Evolutionary conservation across 2,797 vertebrate species (phyloP).

Genomic region (Gouania willdenowi): DNA sequence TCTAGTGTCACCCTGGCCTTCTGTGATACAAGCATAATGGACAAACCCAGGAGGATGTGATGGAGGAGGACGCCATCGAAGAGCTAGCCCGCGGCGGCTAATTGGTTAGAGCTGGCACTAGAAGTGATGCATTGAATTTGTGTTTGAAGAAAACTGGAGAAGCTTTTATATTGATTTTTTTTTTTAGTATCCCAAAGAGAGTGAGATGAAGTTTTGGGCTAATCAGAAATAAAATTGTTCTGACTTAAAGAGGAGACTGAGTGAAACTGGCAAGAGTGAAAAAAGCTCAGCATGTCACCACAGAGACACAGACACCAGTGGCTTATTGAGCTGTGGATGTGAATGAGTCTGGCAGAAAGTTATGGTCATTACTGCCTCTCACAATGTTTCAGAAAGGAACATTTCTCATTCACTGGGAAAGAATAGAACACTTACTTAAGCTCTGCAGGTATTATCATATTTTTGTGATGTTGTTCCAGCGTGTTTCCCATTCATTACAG

Average conservation of each 20-base stretch:
- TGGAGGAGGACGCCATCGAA: too few relatives aligned
- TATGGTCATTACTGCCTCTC: constrained; percentile 61
- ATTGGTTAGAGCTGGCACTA: too few relatives aligned
- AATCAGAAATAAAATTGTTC: background rate
- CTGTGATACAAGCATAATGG: too few relatives aligned
- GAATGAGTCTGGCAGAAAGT: constrained; percentile 51
- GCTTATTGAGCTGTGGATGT: constrained; percentile 50
- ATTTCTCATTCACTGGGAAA: constrained; percentile 26
- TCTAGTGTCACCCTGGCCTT: too few relatives aligned
- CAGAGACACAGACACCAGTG: constrained; percentile 21
- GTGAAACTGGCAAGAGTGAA: background rate
- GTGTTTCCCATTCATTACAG: constrained; percentile 37
- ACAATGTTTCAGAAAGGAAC: constrained; percentile 47
- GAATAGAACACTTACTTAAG: constrained; percentile 30
- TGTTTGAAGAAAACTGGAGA: too few relatives aligned
- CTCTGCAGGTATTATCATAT: constrained; percentile 36
- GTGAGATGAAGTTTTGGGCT: background rate
- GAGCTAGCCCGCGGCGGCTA: too few relatives aligned
- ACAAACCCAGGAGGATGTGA: too few relatives aligned
- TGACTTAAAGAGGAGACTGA: constrained; percentile 1
- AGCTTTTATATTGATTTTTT: too few relatives aligned
- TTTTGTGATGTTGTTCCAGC: constrained; percentile 46
- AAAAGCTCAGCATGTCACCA: constrained; percentile 13
- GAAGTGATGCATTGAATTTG: too few relatives aligned
- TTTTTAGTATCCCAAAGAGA: too few relatives aligned